Percentiles rank a stretch among this genome's conserved stretches.
Evolutionary conservation across 2,888 invertebrate genomes (phyloP).

Genomic region (Microplitis manilae): DNA sequence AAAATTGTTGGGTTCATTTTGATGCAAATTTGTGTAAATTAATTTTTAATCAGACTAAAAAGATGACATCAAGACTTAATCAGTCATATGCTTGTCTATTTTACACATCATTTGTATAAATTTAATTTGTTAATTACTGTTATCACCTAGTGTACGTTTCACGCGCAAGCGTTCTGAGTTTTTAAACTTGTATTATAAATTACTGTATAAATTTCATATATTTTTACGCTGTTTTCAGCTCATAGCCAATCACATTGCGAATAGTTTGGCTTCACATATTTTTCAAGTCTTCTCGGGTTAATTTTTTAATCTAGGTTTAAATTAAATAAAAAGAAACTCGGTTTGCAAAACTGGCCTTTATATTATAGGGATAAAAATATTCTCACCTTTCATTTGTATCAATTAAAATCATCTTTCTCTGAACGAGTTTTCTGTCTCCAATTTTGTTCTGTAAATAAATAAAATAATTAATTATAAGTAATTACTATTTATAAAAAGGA

Average conservation of each 20-base stretch:
- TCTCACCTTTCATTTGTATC: background rate
- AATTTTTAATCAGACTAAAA: slow-evolving; percentile 47
- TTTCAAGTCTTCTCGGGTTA: too few species aligned
- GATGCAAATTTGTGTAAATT: slow-evolving; percentile 1
- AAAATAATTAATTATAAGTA: background rate
- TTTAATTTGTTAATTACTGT: background rate
- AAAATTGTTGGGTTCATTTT: background rate
- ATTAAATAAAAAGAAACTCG: too few species aligned
- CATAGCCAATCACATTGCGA: too few species aligned
- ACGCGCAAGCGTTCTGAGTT: background rate
- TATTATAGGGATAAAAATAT: background rate
- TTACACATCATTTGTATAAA: slow-evolving; percentile 57
- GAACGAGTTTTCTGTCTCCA: background rate
- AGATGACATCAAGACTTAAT: slow-evolving; percentile 58
- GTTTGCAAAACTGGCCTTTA: too few species aligned
- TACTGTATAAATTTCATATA: too few species aligned
- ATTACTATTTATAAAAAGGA: background rate
- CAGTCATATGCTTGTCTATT: slow-evolving; percentile 68
- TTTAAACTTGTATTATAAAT: background rate
- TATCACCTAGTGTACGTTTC: background rate
- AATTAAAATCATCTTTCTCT: background rate
- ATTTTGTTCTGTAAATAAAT: background rate
- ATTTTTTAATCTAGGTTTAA: too few species aligned
- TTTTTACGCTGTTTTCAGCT: too few species aligned
- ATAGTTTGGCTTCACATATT: too few species aligned